These are phyloP conservation scores for Parthenolecanium corni DNA, from an alignment of 2,888 invertebrate species.

Conservation along the genomic window DNA sequence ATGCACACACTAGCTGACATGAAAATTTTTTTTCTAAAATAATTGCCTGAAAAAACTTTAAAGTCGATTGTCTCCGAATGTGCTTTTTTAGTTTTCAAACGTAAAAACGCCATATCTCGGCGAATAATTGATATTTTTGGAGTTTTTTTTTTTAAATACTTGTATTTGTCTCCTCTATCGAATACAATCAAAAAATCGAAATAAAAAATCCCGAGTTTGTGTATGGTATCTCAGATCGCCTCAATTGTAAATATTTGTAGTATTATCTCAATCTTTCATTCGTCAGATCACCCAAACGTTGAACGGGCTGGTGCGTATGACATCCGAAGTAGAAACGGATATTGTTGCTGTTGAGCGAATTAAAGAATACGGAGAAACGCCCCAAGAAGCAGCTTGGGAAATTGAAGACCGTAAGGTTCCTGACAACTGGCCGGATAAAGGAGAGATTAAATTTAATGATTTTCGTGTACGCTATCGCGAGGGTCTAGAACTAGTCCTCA, in stretches of 20 bases:
- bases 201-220: no score
- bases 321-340: slow-evolving; percentile 92
- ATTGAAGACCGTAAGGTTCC: slow-evolving; percentile 35
- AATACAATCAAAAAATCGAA: no score
- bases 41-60: no score
- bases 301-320: slow-evolving; percentile 93
- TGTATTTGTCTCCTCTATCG: no score
- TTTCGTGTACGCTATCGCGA: slow-evolving; percentile 77
- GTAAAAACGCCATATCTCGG: no score
- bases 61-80: no score
- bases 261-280: not conserved
- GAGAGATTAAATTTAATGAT: slow-evolving; percentile 65
- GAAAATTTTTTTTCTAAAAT: no score
- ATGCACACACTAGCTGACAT: no score
- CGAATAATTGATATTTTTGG: no score
- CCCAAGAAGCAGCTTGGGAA: slow-evolving; percentile 43
- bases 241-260: not conserved
- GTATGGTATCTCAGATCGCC: no score
- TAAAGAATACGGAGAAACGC: slow-evolving; percentile 83
- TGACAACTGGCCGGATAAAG: slow-evolving; percentile 64
- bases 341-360: slow-evolving; percentile 95
- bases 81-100: no score
- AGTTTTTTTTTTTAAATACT: no score
- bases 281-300: slow-evolving; percentile 80
- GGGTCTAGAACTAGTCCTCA: slow-evolving; percentile 74